phyloP scores from a whole-genome alignment of 2,888 invertebrate genomes.

The Andrena bicolor region DNA sequence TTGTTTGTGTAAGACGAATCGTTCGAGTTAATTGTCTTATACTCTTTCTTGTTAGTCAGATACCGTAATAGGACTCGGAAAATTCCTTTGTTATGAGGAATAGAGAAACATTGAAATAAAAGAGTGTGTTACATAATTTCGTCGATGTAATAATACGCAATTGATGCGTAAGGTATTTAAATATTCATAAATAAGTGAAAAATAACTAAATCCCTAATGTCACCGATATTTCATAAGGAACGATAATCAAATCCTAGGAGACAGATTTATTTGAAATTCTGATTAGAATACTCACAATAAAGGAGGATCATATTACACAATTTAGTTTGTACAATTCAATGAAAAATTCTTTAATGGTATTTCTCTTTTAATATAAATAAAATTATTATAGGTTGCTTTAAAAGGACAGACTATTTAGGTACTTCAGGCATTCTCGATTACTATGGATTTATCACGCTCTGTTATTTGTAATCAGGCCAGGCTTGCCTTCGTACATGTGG shows the following conservation, averaged over 20 bases:
- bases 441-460: not conserved
- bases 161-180: not conserved
- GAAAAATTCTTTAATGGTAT: no score
- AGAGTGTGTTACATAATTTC: not conserved
- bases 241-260: no score
- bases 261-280: no score
- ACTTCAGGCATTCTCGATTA: no score
- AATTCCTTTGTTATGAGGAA: not conserved
- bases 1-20: conserved; percentile 30
- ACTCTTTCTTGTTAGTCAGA: not conserved
- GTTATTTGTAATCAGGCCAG: conserved; percentile 84
- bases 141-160: no score
- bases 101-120: not conserved
- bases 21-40: conserved; percentile 27
- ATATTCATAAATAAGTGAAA: not conserved
- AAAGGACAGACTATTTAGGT: no score
- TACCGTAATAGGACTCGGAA: not conserved
- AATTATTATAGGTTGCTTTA: no score
- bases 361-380: no score
- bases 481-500: conserved; percentile 89
- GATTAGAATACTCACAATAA: no score
- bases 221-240: no score
- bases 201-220: not conserved
- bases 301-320: no score
- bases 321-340: no score